These are phyloP conservation scores for Palythoa heliodiscus DNA, from an alignment of 92 coral and sea anemone species.

Conservation along the genomic window DNA sequence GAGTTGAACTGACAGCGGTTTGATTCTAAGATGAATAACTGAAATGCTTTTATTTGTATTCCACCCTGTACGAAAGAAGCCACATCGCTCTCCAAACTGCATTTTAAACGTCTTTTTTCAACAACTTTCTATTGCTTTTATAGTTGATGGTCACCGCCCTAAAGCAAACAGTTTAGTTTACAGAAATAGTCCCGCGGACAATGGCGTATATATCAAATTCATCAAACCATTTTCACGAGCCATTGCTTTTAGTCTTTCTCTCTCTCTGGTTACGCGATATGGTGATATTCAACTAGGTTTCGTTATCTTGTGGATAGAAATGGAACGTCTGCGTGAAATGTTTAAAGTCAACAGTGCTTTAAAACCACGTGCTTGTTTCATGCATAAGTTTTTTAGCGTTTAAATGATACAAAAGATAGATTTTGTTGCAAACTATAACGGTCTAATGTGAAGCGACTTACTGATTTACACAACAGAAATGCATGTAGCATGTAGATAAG, in stretches of 20 bases:
- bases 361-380: too few relatives aligned
- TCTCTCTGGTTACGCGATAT: not conserved
- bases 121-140: not conserved
- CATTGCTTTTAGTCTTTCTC: not conserved
- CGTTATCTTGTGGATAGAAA: too few relatives aligned
- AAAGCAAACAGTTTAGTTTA: not conserved
- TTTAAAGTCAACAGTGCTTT: too few relatives aligned
- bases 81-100: not conserved
- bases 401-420: too few relatives aligned
- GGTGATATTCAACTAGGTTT: not conserved
- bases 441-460: too few relatives aligned
- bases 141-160: not conserved
- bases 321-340: too few relatives aligned
- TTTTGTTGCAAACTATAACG: too few relatives aligned
- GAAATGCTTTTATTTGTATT: constrained; percentile 11
- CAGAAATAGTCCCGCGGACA: not conserved
- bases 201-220: not conserved
- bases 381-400: too few relatives aligned
- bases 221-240: not conserved
- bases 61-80: not conserved
- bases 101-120: not conserved
- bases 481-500: too few relatives aligned
- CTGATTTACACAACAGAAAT: too few relatives aligned
- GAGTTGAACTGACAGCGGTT: not conserved
- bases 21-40: constrained; percentile 11